These are phyloP conservation scores for Spodoptera frugiperda DNA, from an alignment of 1,140 invertebrate species.

Conservation along the genomic window DNA sequence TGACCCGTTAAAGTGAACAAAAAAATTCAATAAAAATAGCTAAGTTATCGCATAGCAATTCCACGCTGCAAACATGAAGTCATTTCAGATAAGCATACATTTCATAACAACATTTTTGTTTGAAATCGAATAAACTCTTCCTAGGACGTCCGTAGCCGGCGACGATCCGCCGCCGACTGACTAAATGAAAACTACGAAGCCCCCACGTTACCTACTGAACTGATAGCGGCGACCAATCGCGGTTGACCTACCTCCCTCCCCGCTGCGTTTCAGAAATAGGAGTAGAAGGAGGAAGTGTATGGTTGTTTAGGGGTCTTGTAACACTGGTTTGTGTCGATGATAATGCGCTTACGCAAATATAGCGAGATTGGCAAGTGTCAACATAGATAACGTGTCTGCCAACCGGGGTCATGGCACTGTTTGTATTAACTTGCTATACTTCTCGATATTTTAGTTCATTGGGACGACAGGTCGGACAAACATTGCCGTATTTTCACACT, in stretches of 20 bases:
- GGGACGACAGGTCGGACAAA: background rate
- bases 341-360: constrained; percentile 80
- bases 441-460: constrained; percentile 12
- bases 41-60: no score
- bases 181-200: constrained; percentile 54
- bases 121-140: constrained; percentile 52
- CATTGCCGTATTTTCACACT: background rate
- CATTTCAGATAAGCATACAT: background rate
- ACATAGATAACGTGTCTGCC: constrained; percentile 75
- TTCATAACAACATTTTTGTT: background rate
- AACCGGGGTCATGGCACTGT: constrained; percentile 70
- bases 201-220: constrained; percentile 69
- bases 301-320: constrained; percentile 50
- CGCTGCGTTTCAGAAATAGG: constrained; percentile 2
- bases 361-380: constrained; percentile 78
- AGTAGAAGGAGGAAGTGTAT: background rate
- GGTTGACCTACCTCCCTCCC: constrained; percentile 47
- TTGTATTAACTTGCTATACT: constrained; percentile 63
- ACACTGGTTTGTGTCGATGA: constrained; percentile 61
- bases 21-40: no score
- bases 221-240: constrained; percentile 68
- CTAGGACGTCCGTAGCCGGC: constrained; percentile 69
- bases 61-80: background rate
- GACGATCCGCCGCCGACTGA: constrained; percentile 82
- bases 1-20: no score